Percentiles rank a stretch among this genome's conserved stretches.
These are phyloP conservation scores for Pyrrhia umbra DNA, from an alignment of 2,888 invertebrate genomes.

Conservation along the genomic window DNA sequence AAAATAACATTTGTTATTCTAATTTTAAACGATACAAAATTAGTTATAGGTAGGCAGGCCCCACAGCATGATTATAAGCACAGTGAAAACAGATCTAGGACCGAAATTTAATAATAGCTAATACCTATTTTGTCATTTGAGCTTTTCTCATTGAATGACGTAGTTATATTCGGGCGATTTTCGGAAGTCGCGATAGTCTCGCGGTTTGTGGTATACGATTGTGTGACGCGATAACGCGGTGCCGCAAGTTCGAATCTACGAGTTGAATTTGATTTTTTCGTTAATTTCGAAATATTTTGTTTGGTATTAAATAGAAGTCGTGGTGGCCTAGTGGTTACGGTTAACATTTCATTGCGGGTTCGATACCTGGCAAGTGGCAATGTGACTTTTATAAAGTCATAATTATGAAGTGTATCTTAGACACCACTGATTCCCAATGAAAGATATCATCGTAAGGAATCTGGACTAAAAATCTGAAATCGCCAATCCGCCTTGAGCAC, in stretches of 20 bases:
- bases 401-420: too few relatives aligned
- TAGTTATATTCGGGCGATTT: slow-evolving; percentile 20
- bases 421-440: too few relatives aligned
- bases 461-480: too few relatives aligned
- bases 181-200: slow-evolving; percentile 39
- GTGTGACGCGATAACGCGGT: slow-evolving; percentile 3
- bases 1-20: slow-evolving; percentile 13
- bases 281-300: slow-evolving; percentile 2
- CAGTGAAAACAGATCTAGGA: slow-evolving; percentile 21
- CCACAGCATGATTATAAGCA: not conserved
- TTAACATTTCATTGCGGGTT: too few relatives aligned
- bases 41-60: not conserved
- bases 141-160: not conserved
- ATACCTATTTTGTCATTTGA: slow-evolving; percentile 24
- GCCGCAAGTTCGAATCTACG: slow-evolving; percentile 32
- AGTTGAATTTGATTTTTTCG: not conserved
- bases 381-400: too few relatives aligned
- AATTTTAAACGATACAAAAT: slow-evolving; percentile 26
- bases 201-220: slow-evolving; percentile 41
- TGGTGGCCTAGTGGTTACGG: too few relatives aligned
- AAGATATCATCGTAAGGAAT: too few relatives aligned
- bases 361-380: too few relatives aligned
- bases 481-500: too few relatives aligned
- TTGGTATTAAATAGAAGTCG: too few relatives aligned
- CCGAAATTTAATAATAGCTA: slow-evolving; percentile 34